Conservation (phyloP, 2,113 vertebrate species). For the Megaceryle torquata region DNA sequence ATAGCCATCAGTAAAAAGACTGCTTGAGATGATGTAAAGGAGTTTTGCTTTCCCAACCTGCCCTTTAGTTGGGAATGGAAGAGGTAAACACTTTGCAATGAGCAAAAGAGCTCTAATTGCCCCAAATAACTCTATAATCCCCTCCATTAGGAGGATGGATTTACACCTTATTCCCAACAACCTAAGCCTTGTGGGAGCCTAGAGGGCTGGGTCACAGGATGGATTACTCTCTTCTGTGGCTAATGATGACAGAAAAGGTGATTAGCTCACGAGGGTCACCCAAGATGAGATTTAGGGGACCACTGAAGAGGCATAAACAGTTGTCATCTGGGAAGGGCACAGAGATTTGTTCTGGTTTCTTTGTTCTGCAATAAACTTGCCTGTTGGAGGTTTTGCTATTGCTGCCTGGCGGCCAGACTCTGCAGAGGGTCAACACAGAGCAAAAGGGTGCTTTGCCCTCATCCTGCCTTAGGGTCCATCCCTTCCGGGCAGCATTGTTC, state of each 20-base stretch:
- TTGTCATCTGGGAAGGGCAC: background rate
- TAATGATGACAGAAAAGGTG: conserved; percentile 17
- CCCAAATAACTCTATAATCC: conserved; percentile 3
- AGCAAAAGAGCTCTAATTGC: background rate
- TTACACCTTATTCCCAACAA: background rate
- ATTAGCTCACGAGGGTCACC: conserved; percentile 20
- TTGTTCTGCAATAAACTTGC: background rate
- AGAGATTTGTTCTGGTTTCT: background rate
- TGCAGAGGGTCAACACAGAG: background rate
- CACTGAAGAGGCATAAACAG: background rate
- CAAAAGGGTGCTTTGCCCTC: background rate
- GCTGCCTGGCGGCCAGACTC: background rate
- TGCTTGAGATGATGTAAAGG: background rate
- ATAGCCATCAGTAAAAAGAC: background rate
- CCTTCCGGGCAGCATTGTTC: background rate
- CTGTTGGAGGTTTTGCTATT: background rate
- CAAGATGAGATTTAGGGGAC: background rate
- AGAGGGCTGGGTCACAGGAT: background rate
- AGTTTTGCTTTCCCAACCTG: background rate
- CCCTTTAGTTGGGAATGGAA: background rate
- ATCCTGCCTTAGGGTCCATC: background rate
- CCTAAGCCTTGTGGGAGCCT: background rate
- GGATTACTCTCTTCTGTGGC: background rate
- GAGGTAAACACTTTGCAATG: background rate
- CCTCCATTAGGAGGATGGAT: background rate